Base-by-base conservation (phyloP, 2,888 invertebrate species). In the Eretmocerus hayati region DNA sequence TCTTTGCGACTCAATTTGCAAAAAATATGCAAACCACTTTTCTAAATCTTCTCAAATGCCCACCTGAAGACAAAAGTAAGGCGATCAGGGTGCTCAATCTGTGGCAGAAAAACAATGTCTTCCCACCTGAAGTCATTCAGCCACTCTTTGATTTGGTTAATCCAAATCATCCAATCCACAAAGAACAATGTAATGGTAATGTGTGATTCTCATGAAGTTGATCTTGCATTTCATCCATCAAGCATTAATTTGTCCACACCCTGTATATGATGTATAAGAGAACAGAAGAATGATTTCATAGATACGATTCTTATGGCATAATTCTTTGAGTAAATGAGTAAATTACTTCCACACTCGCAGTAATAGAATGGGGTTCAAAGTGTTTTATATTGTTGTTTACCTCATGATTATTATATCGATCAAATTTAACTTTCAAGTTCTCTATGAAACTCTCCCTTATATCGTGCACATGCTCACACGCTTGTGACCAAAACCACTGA, bases 91-190 rank as follows among this genome's bases (percentile, higher is more conserved):
- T 99, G n/a, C 75, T 99, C 42, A 97, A 99, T 74, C 74, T 99
- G 44, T 99, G 99, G 99, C 95, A 95, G 72, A 95, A 96, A 69
- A 96, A 97, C 72, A 85, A 86, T 71, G 95, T 99, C 3, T 97
- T 96, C 72, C 84, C 86, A n/a, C 84, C 92, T 0, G 94, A 94
- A 65, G 89, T 94, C 1, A 91, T 97, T 57, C 94, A 92, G 64
- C 92, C 93, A 0, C 75, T 94, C 45, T 83, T 93, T 64, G 92
- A 93, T 73, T 79, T 93, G 71, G 91, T 91, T 0, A 90, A 92
- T 71, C 90, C 92, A 0, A 90, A 87, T 68, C 88, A 89, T 72
- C 89, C 88, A 0, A 80, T 88, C 42, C 85, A 89, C 61, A 82
- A 81, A 50, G 74, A 75, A 61, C 74, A 72, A 50, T 68, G 71